Percentiles rank a stretch among this genome's conserved stretches.
These are phyloP conservation scores for Varanus komodoensis DNA, from an alignment of 2,113 vertebrate genomes.

Conservation along the genomic window DNA sequence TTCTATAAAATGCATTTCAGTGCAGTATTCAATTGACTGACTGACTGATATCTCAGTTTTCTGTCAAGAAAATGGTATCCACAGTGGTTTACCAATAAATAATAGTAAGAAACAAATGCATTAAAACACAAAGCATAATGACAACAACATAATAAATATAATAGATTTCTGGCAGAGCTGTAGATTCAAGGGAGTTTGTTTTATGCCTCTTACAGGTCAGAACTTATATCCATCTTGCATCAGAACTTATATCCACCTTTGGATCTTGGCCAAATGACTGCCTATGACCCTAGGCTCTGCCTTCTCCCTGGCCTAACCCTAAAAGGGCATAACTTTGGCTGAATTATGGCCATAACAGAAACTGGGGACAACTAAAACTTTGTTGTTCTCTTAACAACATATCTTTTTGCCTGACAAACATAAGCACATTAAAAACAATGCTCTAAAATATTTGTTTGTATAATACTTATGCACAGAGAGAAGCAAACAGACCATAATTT, in stretches of 20 bases:
- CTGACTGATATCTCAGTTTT: no score
- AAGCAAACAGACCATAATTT: slow-evolving; percentile 28
- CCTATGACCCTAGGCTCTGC: neutral
- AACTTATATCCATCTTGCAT: neutral
- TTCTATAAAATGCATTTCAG: neutral
- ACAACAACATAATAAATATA: no score
- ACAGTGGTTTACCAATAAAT: no score
- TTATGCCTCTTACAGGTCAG: neutral
- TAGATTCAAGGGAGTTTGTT: neutral
- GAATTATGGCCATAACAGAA: neutral
- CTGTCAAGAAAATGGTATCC: no score
- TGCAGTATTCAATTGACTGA: no score
- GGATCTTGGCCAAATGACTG: neutral
- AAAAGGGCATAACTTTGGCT: neutral
- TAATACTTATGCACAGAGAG: neutral
- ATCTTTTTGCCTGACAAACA: slow-evolving; percentile 54
- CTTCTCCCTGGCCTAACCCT: neutral
- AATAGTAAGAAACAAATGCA: no score
- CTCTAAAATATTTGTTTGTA: neutral
- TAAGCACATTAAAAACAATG: slow-evolving; percentile 60
- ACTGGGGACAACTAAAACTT: neutral
- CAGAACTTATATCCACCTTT: neutral
- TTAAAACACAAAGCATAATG: no score
- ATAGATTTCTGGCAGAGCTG: neutral
- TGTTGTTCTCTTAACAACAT: neutral